These are phyloP conservation scores for Sorex maritimensis DNA, from an alignment of 2,797 vertebrate genomes.

Conservation along the genomic window DNA sequence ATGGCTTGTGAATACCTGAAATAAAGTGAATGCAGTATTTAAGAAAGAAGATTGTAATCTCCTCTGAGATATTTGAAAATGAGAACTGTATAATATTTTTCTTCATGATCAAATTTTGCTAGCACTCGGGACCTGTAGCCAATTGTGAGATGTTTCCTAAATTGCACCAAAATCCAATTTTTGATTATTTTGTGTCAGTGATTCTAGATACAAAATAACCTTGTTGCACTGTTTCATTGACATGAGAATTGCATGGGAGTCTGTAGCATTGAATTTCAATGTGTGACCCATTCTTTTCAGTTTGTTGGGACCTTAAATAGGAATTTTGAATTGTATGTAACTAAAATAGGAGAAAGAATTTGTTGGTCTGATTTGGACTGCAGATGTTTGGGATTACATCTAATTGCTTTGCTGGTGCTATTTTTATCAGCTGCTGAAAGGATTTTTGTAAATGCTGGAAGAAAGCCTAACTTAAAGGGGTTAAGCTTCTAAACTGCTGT, in stretches of 20 bases:
- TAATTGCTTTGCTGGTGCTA: conserved; percentile 75
- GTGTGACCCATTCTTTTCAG: not conserved
- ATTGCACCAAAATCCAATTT: conserved; percentile 67
- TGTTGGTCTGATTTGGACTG: conserved; percentile 32
- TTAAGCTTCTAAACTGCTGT: conserved; percentile 80
- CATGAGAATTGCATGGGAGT: not conserved
- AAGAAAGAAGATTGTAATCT: not conserved
- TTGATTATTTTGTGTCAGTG: conserved; percentile 55
- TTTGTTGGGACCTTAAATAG: conserved; percentile 45
- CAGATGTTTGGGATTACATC: conserved; percentile 78
- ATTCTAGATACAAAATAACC: conserved; percentile 47
- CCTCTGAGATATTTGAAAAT: not conserved
- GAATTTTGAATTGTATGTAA: conserved; percentile 59
- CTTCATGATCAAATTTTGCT: conserved; percentile 26
- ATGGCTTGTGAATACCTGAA: not conserved
- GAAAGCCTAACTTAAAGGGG: conserved; percentile 73
- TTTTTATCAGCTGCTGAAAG: conserved; percentile 79
- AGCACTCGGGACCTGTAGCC: not conserved
- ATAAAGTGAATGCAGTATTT: not conserved
- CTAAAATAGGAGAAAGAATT: conserved; percentile 64
- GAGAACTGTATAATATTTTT: not conserved
- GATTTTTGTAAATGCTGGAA: conserved; percentile 73
- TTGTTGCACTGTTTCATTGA: not conserved
- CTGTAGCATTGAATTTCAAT: conserved; percentile 43
- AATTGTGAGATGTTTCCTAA: conserved; percentile 51